phyloP scores from a whole-genome alignment of 2,888 invertebrate genomes.

The Lasius fuliginosus region DNA sequence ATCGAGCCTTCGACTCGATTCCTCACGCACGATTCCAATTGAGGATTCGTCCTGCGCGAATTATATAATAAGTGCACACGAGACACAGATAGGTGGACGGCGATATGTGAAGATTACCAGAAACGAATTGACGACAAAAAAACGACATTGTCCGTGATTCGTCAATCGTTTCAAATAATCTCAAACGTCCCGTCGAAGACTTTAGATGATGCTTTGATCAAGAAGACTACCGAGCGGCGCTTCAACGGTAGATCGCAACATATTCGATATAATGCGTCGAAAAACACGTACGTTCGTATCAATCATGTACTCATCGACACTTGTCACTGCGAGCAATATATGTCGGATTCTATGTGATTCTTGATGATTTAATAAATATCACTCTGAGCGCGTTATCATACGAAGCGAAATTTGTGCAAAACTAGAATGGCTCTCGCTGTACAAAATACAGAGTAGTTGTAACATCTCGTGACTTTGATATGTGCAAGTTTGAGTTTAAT shows the following conservation, averaged over 20 bases:
- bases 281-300: constrained; percentile 65
- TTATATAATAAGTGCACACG: constrained; percentile 82
- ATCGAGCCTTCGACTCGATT: background rate
- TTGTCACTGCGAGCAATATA: constrained; percentile 47
- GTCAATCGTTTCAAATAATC: constrained; percentile 51
- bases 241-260: constrained; percentile 63
- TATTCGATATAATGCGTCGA: constrained; percentile 56
- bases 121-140: constrained; percentile 25
- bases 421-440: constrained; percentile 31
- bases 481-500: constrained; percentile 40
- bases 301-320: constrained; percentile 27
- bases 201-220: constrained; percentile 65
- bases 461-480: constrained; percentile 28
- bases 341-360: background rate
- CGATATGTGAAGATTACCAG: constrained; percentile 59
- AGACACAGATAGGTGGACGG: constrained; percentile 82
- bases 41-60: constrained; percentile 72
- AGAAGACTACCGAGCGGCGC: constrained; percentile 61
- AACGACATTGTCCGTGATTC: background rate
- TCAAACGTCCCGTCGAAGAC: constrained; percentile 59
- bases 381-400: background rate
- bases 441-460: constrained; percentile 24
- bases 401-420: constrained; percentile 37
- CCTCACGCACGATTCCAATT: constrained; percentile 14
- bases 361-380: background rate